phyloP scores from a whole-genome alignment of 2,797 vertebrate species.

The Cheirogaleus major region DNA sequence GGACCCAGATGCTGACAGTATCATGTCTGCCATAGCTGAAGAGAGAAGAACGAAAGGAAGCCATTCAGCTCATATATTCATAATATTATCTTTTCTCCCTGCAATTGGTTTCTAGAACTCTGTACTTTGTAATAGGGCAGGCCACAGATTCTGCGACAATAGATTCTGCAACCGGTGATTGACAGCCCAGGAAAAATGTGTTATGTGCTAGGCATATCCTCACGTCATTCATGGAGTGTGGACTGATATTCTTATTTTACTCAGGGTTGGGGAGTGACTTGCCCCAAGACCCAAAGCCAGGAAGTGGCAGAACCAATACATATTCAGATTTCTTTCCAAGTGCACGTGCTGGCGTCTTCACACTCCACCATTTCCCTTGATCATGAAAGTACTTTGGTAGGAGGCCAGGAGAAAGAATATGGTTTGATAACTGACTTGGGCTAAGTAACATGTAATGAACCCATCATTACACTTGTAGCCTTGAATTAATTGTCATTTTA shows the following conservation, averaged over 20 bases:
- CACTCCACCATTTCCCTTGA: not conserved
- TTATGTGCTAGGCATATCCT: not conserved
- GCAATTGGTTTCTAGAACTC: not conserved
- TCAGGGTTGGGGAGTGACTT: not conserved
- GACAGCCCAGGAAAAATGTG: not conserved
- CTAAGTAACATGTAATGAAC: not conserved
- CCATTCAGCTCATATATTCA: not conserved
- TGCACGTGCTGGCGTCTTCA: not conserved
- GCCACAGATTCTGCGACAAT: not conserved
- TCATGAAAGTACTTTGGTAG: not conserved
- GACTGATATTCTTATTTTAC: not conserved
- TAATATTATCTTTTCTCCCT: not conserved
- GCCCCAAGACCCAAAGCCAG: not conserved
- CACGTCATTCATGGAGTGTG: not conserved
- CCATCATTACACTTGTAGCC: not conserved
- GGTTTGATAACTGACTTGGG: not conserved
- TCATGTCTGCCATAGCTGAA: conserved; percentile 13
- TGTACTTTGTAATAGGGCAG: not conserved
- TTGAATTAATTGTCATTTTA: conserved; percentile 10
- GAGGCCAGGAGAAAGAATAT: not conserved
- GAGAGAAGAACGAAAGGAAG: conserved; percentile 29
- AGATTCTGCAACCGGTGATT: not conserved
- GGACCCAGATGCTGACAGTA: conserved; percentile 58
- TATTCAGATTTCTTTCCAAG: not conserved
- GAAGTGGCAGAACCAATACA: not conserved